Base-by-base conservation (phyloP, 2,888 invertebrate species). In the Sminthurinus aureus region DNA sequence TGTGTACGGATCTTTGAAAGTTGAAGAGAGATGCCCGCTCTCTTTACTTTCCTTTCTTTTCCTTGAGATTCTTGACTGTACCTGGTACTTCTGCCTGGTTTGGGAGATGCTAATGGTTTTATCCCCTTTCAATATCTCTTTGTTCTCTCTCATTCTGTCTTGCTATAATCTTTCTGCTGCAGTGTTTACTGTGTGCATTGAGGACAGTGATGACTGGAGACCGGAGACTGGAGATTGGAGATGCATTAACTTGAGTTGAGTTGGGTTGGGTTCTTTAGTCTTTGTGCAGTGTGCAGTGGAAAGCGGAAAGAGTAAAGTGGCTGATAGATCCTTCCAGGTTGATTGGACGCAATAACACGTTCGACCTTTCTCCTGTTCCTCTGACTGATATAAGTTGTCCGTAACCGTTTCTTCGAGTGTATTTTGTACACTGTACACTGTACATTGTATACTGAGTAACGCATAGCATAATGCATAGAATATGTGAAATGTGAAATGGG, bases 231-330 rank as follows among this genome's bases (percentile, higher is more conserved):
- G n/a, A n/a, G n/a, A n/a, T n/a, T 13, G 24, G 78, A 26, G 26
- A 66, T 79, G 50, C 79, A 79, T 79, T 79, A 79, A 66, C 79
- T 79, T 67, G 20, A 69, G 69, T 79, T 79, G 69, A 67, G 69
- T 79, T 69, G 20, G 69, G 58, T 20, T 77, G 58, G 77, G 12
- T 74, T 74, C 74, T 38, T 38, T 38, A 38, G 38, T 38, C 38
- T 4, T 6, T 38, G 38, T 38, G 6, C 38, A 38, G 3, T 38
- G 6, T 38, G 6, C 38, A 4, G 38, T 38, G 6, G 1, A 38
- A 38, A 38, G 38, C 6, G 6, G 8, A 24, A 74, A 4, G 74
- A 11, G 20, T n/a, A 26, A 26, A 22, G 12, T 18, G 74, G 38
- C 26, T 6, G 26, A 74, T 74, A 74, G 26, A 22, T 26, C 8